phyloP scores from a whole-genome alignment of 2,113 vertebrate genomes.

The Pipa parva region DNA sequence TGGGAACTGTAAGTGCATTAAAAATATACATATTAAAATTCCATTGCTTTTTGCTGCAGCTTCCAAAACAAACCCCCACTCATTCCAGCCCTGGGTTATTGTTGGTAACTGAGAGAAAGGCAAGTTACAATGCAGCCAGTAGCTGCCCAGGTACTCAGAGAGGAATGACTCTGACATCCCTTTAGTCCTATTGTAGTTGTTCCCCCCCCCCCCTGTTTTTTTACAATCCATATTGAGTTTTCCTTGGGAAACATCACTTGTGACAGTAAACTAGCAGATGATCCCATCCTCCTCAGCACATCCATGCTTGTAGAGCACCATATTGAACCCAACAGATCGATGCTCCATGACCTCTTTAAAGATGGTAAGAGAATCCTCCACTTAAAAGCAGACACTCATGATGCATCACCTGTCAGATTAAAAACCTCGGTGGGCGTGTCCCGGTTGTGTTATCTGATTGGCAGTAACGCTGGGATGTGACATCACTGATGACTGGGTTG shows the following conservation, averaged over 20 bases:
- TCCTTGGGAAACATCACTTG: neutral
- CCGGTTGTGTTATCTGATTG: neutral
- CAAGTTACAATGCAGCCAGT: too few relatives aligned
- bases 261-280: neutral
- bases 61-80: too few relatives aligned
- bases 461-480: slow-evolving; percentile 5
- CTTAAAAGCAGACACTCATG: neutral
- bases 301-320: neutral
- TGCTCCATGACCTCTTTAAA: slow-evolving; percentile 19
- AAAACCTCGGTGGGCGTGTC: neutral
- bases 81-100: too few relatives aligned
- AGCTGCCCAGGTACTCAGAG: too few relatives aligned
- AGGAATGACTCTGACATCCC: too few relatives aligned
- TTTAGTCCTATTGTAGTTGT: too few relatives aligned
- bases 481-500: neutral
- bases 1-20: too few relatives aligned
- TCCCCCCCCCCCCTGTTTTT: neutral
- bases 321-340: neutral
- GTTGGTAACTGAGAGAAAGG: too few relatives aligned
- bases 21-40: too few relatives aligned
- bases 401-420: neutral
- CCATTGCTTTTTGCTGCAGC: too few relatives aligned
- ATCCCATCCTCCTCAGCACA: neutral
- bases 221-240: neutral
- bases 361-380: neutral